Conservation (phyloP, 1,140 invertebrate genomes). For the Lepidurus packardi region DNA sequence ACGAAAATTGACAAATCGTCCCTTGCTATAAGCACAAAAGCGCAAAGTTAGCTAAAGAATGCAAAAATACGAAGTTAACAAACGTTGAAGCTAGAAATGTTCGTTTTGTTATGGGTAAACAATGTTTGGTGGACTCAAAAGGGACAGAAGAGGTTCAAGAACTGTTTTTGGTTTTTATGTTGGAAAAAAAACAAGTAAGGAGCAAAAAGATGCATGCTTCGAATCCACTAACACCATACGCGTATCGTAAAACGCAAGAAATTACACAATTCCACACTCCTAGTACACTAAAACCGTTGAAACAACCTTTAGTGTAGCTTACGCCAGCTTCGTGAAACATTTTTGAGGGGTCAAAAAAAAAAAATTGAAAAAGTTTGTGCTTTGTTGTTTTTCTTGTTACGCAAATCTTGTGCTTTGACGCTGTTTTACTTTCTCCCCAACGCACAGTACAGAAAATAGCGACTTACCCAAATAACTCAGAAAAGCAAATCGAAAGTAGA, state of each 20-base stretch:
- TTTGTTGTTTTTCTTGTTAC: neutral
- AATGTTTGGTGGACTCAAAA: neutral
- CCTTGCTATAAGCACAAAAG: no score
- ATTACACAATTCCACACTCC: constrained; percentile 12
- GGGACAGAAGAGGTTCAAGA: neutral
- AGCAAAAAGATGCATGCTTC: constrained; percentile 18
- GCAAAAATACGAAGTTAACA: no score
- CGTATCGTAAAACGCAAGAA: neutral
- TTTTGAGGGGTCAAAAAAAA: neutral
- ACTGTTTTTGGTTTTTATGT: neutral
- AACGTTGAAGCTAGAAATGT: no score
- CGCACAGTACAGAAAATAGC: neutral
- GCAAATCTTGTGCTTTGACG: neutral
- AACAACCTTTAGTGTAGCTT: constrained; percentile 9
- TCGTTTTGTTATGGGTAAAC: neutral
- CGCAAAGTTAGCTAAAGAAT: no score
- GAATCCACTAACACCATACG: constrained; percentile 15
- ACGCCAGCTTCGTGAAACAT: neutral
- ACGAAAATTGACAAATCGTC: no score
- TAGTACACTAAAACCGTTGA: constrained; percentile 1
- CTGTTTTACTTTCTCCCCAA: neutral
- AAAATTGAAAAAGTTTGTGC: neutral
- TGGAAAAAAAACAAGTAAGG: neutral
- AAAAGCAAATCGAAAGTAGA: neutral
- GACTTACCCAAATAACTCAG: neutral